Base-by-base conservation (phyloP, 2,797 vertebrate species). In the Lithobates sylvaticus region DNA sequence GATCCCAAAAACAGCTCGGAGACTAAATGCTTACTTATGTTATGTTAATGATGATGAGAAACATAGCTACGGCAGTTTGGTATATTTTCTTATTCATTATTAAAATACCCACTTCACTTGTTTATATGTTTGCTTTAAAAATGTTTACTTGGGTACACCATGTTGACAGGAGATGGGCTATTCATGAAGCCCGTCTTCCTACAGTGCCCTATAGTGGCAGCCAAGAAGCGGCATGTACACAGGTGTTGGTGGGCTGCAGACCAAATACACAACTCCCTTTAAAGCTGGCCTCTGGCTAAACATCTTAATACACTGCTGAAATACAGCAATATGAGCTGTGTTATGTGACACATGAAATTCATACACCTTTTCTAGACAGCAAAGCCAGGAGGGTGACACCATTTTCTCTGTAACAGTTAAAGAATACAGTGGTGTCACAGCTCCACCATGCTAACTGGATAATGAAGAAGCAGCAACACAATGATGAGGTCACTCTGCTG, bases 1-100 rank as follows among this genome's bases (percentile, higher is more conserved):
- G 58, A 71, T 74, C 64, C 73, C 47, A 76, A 76, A 85, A 81
- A 58, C 34, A 64, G 10, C n/a, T 39, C 42, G 69, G 58, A 82
- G 70, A 82, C 61, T 71, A 3, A 61, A 23, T 73, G 47, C 47
- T 26, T 81, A 72, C 32, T 71, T 21, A 42, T 34, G 34, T n/a
- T n/a, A 42, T 73, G 23, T 12, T 39, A 39, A 32, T 36, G 21
- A 61, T n/a, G n/a, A 44, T 34, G 7, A 16, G 68, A 58, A 23
- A 70, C 4, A 80, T 50, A 15, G 12, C 34, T 44, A 36, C 10
- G 27, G 13, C 27, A 29, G 10, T 26, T 27, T 50, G 54, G 12
- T 54, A 47, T 36, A n/a, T 61, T 67, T 68, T 65, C 10, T 39
- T 77, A n/a, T 64, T 1, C 21, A 10, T 12, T 64, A 36, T 61